A percentile compares a stretch with the other conserved stretches of the same genome.
These are phyloP conservation scores for Paralichthys olivaceus DNA, from an alignment of 2,113 vertebrate species.

Conservation along the genomic window DNA sequence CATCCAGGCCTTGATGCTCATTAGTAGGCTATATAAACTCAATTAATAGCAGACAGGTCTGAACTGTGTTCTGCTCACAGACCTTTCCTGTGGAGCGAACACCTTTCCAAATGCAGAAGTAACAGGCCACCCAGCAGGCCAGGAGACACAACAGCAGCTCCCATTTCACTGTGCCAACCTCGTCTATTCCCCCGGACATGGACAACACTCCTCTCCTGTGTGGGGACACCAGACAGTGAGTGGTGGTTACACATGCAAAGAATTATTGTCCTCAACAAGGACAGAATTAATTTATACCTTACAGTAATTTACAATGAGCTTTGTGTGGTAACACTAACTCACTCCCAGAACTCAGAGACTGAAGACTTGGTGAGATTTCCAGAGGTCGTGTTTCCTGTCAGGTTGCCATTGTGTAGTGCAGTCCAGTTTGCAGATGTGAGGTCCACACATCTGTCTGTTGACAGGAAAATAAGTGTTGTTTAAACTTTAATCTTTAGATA, in stretches of 20 bases:
- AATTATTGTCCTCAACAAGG: background rate
- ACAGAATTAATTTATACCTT: background rate
- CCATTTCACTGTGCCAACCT: too few species aligned
- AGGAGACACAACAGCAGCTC: too few species aligned
- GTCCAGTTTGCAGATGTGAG: slow-evolving; percentile 32
- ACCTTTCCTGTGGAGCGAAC: slow-evolving; percentile 88
- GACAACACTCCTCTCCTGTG: slow-evolving; percentile 80
- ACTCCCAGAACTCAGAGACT: slow-evolving; percentile 74
- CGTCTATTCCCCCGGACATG: too few species aligned
- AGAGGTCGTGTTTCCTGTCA: background rate
- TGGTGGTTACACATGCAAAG: background rate
- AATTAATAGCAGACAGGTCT: background rate
- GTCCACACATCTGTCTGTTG: slow-evolving; percentile 51
- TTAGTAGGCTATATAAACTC: too few species aligned
- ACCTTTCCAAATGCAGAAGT: too few species aligned
- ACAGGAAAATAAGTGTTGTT: background rate
- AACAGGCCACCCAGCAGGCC: too few species aligned
- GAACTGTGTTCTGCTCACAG: background rate
- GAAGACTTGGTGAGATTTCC: slow-evolving; percentile 43
- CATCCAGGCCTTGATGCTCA: too few species aligned
- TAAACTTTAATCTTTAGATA: too few species aligned
- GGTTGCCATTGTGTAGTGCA: background rate
- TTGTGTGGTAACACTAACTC: slow-evolving; percentile 32
- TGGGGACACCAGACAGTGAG: background rate
- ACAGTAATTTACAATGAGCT: background rate